phyloP scores from a whole-genome alignment of 2,888 invertebrate species.

The Lasioglossum zephyrum region DNA sequence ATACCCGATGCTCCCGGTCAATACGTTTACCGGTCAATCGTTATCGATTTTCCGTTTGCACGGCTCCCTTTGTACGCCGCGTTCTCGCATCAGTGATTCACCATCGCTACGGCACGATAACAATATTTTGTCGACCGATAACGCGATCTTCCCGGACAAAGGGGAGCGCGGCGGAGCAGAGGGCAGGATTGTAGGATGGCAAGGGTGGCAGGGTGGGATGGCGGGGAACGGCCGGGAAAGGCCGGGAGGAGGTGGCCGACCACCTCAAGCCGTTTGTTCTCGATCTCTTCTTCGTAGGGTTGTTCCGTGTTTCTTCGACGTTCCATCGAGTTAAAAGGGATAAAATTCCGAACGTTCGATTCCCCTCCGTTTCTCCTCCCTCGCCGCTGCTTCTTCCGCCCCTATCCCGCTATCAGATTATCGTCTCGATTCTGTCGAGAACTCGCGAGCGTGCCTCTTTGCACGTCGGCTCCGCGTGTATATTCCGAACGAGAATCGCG shows the following conservation, averaged over 20 bases:
- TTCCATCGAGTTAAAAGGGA: constrained; percentile 51
- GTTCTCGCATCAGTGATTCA: constrained; percentile 73
- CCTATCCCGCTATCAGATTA: constrained; percentile 39
- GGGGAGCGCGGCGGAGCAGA: constrained; percentile 26
- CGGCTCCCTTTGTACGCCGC: constrained; percentile 62
- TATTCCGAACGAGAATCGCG: constrained; percentile 12
- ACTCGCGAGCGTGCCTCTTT: not conserved
- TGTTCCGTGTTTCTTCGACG: constrained; percentile 52
- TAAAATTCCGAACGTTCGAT: constrained; percentile 51
- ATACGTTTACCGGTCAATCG: constrained; percentile 72
- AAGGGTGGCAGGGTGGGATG: not conserved
- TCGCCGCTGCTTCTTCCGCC: not conserved
- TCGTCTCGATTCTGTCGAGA: constrained; percentile 21
- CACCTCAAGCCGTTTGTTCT: constrained; percentile 64
- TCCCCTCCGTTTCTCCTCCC: not conserved
- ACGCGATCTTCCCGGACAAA: constrained; percentile 70
- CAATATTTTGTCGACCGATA: constrained; percentile 74
- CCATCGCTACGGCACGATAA: constrained; percentile 71
- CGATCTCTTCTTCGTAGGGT: constrained; percentile 40
- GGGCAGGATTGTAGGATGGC: not conserved
- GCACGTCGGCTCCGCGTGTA: not conserved
- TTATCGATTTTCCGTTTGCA: constrained; percentile 70
- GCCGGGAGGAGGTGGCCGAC: constrained; percentile 20
- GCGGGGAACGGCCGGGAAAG: not conserved
- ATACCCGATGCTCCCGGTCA: constrained; percentile 54